Base-by-base conservation (phyloP, 2,113 vertebrate species). In the Ceuthmochares aereus region DNA sequence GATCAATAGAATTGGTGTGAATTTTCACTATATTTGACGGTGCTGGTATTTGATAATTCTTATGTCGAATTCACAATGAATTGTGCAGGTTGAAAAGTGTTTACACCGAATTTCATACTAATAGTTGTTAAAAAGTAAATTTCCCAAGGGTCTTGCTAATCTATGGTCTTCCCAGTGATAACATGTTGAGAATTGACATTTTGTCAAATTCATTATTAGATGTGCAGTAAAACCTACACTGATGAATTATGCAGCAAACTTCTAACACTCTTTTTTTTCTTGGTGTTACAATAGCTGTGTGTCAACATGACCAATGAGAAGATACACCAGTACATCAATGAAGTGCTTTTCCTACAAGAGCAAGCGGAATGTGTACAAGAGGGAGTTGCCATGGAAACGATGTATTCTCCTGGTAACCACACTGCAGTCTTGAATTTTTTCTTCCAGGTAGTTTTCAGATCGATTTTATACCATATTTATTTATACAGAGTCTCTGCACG, bases 231-330 rank as follows among this genome's bases (percentile, higher is more conserved):
- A 37, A 79, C 32, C 64, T 69, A 37, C 42, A 45, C 17, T 0
- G 0, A 36, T 30, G 4, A 83, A 62, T 96, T 87, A 84, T 27
- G 79, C 62, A 90, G 34, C 96, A 83, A 97, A 75, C 12, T 4
- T 96, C 67, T 94, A 52, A 98, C 79, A 56, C 76, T 90, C 2
- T 0, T 75, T 91, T 84, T 87, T 78, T 29, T 54, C 13, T 86
- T 89, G 7, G 3, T 91, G 77, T 92, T 74, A 73, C 76, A 95
- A 96, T 94, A 99, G 99, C 98, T 99, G 62, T 99, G 99, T 95
- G 98, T 99, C 98, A 99, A 99, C 98, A 99, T 99, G 98, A 99
- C 98, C 98, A 99, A 99, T 42, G 99, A 99, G 98, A 99, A 98
- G 95, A 98, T 99, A 89, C 98, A 99, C 95, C 98, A 98, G 94